Evolutionary conservation across 2,888 invertebrate genomes (phyloP), one percentile per base, ranked within the genome.

Genomic region (Sinohyriopsis cumingii): DNA sequence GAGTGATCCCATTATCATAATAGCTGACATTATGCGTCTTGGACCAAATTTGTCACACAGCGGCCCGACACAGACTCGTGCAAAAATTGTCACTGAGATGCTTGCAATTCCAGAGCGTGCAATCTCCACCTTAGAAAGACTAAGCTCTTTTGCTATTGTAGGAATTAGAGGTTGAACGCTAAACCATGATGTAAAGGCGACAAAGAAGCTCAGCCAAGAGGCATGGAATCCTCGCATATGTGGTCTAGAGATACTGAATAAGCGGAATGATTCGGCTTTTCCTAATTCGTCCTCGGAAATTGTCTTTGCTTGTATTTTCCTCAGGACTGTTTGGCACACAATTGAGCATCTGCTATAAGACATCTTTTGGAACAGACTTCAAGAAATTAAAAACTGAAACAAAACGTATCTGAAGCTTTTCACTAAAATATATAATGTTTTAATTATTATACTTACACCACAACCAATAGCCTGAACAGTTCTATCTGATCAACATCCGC

Each of bases 151-250:
- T 55, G 63, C 62, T 24, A 75, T 75, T 6, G 75, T 75, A 25
- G 75, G 75, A 20, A 75, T 63, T 15, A 75, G 55, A 55, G 75
- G 75, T 53, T 75, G 75, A 6, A 75, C 62, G 6, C 75, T 70
- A 45, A 75, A 75, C 75, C 75, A 75, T 15, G 75, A 57, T 19
- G 72, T 72, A 59, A 75, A 72, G 5, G 75, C 75, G 12, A 72
- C 59, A 25, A 75, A 74, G 57, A 71, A 71, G 54, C 71, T 66
- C 53, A 72, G 68, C 75, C 75, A 75, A 19, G 72, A 72, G 1
- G 75, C 25, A 57, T 75, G 75, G 67, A 75, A 75, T 12, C 59
- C 68, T 7, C 75, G 63, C 75, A 75, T 75, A 59, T 70, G 68
- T 15, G 75, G 75, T 19, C 72, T 59, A 15, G 63, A n/a, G 7